phyloP scores from a whole-genome alignment of 2,113 vertebrate species.

The Melanerpes aurifrons region DNA sequence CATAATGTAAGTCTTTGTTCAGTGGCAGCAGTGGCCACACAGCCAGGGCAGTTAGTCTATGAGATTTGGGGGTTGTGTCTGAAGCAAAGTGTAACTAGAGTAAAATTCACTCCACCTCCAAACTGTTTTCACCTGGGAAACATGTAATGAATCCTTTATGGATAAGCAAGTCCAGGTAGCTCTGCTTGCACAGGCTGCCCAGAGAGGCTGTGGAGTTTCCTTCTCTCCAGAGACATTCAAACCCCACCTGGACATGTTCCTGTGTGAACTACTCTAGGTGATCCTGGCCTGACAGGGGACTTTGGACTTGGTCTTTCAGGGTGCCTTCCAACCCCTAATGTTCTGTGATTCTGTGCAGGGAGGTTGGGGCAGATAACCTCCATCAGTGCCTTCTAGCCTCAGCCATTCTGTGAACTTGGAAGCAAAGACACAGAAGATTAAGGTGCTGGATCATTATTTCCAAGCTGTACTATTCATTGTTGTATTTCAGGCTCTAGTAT shows the following conservation, averaged over 20 bases:
- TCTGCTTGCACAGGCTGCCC: not conserved
- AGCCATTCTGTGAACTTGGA: not conserved
- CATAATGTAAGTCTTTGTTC: conserved; percentile 78
- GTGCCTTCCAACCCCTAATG: too few species aligned
- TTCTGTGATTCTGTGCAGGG: too few species aligned
- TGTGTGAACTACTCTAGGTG: too few species aligned
- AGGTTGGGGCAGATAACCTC: not conserved
- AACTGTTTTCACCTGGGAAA: not conserved
- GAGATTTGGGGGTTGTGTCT: not conserved
- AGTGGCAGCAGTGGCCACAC: not conserved
- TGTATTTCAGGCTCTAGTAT: not conserved
- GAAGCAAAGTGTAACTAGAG: not conserved
- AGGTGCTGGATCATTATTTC: not conserved
- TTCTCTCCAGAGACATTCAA: too few species aligned
- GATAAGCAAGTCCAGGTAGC: not conserved
- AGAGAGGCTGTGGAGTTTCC: too few species aligned
- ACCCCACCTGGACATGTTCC: too few species aligned
- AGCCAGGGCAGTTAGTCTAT: not conserved
- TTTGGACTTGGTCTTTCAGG: too few species aligned
- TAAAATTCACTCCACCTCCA: not conserved
- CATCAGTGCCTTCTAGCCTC: not conserved
- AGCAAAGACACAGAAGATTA: not conserved
- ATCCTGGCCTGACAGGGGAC: not conserved
- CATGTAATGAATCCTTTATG: not conserved
- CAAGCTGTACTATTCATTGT: not conserved